Base-by-base conservation (phyloP, 2,888 invertebrate species). In the Andrena camellia region DNA sequence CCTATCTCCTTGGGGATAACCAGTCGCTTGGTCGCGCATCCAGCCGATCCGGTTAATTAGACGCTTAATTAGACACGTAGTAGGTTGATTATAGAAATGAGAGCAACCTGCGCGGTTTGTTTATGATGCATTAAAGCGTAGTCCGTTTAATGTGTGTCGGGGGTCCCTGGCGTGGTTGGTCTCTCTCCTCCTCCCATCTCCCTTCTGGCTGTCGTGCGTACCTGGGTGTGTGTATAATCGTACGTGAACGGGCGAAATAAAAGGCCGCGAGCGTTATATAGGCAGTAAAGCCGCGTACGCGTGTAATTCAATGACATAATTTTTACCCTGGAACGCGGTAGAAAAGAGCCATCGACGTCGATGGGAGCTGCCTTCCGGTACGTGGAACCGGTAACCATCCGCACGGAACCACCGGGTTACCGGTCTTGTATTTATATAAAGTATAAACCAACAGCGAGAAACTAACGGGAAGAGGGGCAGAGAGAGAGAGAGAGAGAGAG, bases 381-480 rank as follows among this genome's bases (percentile, higher is more conserved):
- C 67, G 67, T 73, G 81, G 72, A 84, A 87, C 82, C 86, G 86
- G 88, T 89, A 90, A 89, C 86, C 86, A 79, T 78, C 80, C 68
- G 77, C 84, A 77, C 85, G 82, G 85, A 87, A 87, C 85, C 80
- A 82, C 80, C 80, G 75, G 85, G 88, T 90, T 89, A 87, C 88
- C 84, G 87, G 88, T 88, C 88, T 87, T 86, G 86, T 89, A 90
- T 90, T 90, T 90, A 84, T 91, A 87, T 85, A 88, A 88, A 90
- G 87, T 88, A 84, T 83, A 81, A 87, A 83, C 79, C 78, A 84
- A 87, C 88, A 83, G 74, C 60, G 64, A 66, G 52, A 60, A 71
- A 71, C 76, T 68, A 64, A 68, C 72, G 69, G 67, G 31, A 73
- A 64, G 67, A 29, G 64, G 64, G 20, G 57, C 57, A 57, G 23